Evolutionary conservation across 2,888 invertebrate species (phyloP), one percentile per base, ranked within the genome.

Genomic region (Trichogramma dendrolimi): DNA sequence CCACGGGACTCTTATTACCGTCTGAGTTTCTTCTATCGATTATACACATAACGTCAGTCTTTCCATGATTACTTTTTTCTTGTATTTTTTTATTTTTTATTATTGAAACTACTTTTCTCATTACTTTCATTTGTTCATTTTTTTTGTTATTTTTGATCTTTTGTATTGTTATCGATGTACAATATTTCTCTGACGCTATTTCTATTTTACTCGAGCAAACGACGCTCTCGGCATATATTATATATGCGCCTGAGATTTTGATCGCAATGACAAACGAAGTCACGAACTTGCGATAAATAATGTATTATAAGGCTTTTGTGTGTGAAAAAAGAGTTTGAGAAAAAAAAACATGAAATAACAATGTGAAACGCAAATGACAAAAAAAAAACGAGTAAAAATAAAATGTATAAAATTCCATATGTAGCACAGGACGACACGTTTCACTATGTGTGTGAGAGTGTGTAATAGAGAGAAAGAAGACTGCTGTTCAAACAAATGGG

Each of bases 401-500:
- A 57, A 55, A 55, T 55, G 52, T 61, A 40, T 52, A 14, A 46
- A 46, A 46, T n/a, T 10, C 8, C 8, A 59, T 59, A 66, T 64
- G 58, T 55, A 62, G 49, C 56, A 47, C 47, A 59, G 62, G 62
- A 64, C 64, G 62, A 60, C 8, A 27, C 27, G 27, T 27, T 14
- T 66, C 61, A 66, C 65, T 65, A 14, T 48, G 27, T 27, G 27
- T 27, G 27, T 27, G 27, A 27, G 27, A 27, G 27, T 27, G 27
- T 27, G 27, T 27, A 27, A 27, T 27, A 27, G 27, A 27, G 27
- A 27, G 27, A 27, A 27, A 27, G 27, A 27, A 27, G 58, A 63
- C 56, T 66, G 64, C 58, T 64, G 61, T 64, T 64, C 66, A 66
- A 64, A 64, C 63, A 66, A 66, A 64, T 66, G 62, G 66, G 66